Percentiles rank a stretch among this genome's conserved stretches.
These are phyloP conservation scores for Drosophila phalerata DNA, from an alignment of 2,888 invertebrate species.

Conservation along the genomic window DNA sequence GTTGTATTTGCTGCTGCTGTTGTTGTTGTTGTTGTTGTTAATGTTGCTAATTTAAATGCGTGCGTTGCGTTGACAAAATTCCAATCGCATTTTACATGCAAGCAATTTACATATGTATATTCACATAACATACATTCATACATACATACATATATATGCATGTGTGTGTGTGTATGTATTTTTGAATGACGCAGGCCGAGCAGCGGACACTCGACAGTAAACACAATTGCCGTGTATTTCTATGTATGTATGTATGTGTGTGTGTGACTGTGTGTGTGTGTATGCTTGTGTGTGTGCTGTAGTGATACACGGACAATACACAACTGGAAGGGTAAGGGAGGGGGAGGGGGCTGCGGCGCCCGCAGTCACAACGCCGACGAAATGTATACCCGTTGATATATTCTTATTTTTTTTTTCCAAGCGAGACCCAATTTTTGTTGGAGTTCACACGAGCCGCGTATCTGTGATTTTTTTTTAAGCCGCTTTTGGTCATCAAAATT, in stretches of 20 bases:
- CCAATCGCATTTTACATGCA: constrained; percentile 66
- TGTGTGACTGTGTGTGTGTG: constrained; percentile 10
- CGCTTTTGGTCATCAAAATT: constrained; percentile 42
- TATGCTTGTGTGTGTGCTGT: constrained; percentile 4
- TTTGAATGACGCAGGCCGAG: constrained; percentile 60
- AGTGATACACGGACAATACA: constrained; percentile 49
- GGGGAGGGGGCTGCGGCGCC: constrained; percentile 32
- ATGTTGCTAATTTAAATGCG: constrained; percentile 50
- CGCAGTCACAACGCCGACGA: constrained; percentile 43
- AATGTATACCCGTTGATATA: constrained; percentile 67
- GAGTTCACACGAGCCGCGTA: constrained; percentile 40
- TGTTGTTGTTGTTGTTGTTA: constrained; percentile 23
- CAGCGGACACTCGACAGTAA: constrained; percentile 57
- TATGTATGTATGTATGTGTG: constrained; percentile 4
- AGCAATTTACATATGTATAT: constrained; percentile 71
- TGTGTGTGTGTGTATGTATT: constrained; percentile 26
- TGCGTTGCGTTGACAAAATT: constrained; percentile 62
- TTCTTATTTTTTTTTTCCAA: constrained; percentile 14
- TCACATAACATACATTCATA: constrained; percentile 1
- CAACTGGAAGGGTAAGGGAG: constrained; percentile 46
- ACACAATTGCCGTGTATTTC: constrained; percentile 40
- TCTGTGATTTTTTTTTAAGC: constrained; percentile 33
- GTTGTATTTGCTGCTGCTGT: constrained; percentile 20
- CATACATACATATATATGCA: too few species aligned
- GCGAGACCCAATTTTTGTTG: constrained; percentile 69